These are phyloP conservation scores for Sanderia malayensis DNA, from an alignment of 30 jellyfish, hydroid and myxozoan genomes.

Conservation along the genomic window DNA sequence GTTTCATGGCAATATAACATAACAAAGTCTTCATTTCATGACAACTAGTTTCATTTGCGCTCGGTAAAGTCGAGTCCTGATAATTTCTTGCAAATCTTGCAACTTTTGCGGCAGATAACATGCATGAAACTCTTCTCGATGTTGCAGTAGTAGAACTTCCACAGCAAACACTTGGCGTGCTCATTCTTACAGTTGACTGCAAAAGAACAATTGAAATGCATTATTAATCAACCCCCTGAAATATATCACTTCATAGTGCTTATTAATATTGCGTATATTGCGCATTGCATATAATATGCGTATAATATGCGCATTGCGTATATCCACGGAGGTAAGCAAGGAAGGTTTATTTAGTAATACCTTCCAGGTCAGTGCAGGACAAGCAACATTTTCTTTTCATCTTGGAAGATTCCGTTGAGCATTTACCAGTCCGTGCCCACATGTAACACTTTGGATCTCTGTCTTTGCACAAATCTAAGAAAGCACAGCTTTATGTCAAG, in stretches of 20 bases:
- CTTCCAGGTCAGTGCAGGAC: constrained; percentile 4
- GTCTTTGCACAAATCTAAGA: constrained; percentile 3
- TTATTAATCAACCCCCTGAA: too few species aligned
- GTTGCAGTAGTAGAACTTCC: not conserved
- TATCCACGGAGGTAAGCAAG: too few species aligned
- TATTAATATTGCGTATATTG: too few species aligned
- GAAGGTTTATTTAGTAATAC: too few species aligned
- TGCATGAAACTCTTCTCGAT: constrained; percentile 11
- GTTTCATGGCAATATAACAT: too few species aligned
- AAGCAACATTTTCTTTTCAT: not conserved
- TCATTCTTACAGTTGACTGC: constrained; percentile 9
- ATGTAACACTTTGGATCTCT: not conserved
- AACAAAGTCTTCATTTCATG: too few species aligned
- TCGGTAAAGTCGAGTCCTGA: not conserved
- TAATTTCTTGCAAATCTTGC: constrained; percentile 12
- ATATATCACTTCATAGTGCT: too few species aligned
- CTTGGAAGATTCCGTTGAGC: not conserved
- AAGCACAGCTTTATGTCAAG: too few species aligned
- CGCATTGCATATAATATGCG: too few species aligned
- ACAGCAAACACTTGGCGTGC: not conserved
- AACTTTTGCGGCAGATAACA: constrained; percentile 11
- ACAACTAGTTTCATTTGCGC: too few species aligned
- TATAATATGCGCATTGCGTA: too few species aligned
- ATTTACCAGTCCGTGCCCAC: constrained; percentile 1
- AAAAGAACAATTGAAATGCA: too few species aligned